Conservation (phyloP, 2,888 invertebrate species). For the Andrena hattorfiana region DNA sequence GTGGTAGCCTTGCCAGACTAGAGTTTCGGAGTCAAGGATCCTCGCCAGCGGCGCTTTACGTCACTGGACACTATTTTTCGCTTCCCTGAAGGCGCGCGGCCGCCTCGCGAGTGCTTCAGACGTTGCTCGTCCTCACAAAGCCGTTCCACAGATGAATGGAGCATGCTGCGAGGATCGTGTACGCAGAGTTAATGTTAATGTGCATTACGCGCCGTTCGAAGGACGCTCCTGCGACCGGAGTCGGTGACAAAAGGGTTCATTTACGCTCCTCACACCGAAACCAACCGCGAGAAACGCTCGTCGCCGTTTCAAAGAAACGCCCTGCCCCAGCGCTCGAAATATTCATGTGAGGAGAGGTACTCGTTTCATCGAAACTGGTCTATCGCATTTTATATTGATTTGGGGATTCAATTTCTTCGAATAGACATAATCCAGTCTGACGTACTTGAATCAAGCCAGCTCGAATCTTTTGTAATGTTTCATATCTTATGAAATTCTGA, state of each 20-base stretch:
- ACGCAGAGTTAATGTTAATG: slow-evolving; percentile 67
- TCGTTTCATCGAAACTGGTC: neutral
- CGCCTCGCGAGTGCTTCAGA: slow-evolving; percentile 32
- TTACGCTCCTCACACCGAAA: slow-evolving; percentile 44
- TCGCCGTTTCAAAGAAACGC: neutral
- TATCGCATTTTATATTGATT: neutral
- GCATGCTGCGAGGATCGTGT: slow-evolving; percentile 63
- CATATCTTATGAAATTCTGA: too few relatives aligned
- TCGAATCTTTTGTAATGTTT: too few relatives aligned
- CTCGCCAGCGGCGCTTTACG: slow-evolving; percentile 44
- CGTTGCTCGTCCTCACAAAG: slow-evolving; percentile 49
- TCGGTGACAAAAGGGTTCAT: slow-evolving; percentile 64
- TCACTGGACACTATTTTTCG: slow-evolving; percentile 54
- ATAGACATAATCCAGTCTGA: too few relatives aligned
- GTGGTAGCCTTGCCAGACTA: slow-evolving; percentile 17
- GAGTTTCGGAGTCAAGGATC: slow-evolving; percentile 47
- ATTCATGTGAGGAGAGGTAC: neutral
- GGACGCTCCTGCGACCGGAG: slow-evolving; percentile 48
- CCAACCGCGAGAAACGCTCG: slow-evolving; percentile 10
- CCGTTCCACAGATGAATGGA: slow-evolving; percentile 59
- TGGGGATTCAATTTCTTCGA: too few relatives aligned
- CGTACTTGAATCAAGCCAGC: too few relatives aligned
- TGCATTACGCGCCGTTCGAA: slow-evolving; percentile 56
- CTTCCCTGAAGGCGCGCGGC: slow-evolving; percentile 42
- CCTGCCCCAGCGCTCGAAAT: neutral